Evolutionary conservation across 2,113 vertebrate genomes (phyloP).

Genomic region (Charina bottae): DNA sequence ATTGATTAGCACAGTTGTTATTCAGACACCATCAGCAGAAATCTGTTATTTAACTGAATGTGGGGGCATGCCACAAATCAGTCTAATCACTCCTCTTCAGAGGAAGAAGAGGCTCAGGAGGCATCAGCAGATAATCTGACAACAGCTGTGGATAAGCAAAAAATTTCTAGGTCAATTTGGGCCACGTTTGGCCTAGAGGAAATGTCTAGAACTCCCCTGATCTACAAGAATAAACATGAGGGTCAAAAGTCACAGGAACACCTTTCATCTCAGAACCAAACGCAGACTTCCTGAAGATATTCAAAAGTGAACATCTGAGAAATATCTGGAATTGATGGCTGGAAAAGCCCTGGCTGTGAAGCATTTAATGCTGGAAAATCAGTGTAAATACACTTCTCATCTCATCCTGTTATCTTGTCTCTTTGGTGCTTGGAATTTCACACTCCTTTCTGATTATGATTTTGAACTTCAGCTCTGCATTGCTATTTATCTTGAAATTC

Average conservation of each 20-base stretch:
- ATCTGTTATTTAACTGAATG: conserved; percentile 5
- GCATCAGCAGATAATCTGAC: not conserved
- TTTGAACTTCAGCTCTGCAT: not conserved
- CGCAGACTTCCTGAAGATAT: not conserved
- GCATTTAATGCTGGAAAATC: not conserved
- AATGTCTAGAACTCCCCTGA: not conserved
- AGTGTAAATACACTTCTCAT: not conserved
- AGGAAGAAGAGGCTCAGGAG: not conserved
- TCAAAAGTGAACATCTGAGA: not conserved
- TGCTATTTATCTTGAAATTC: not conserved
- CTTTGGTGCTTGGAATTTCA: not conserved
- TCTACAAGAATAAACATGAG: not conserved
- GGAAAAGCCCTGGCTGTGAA: not conserved
- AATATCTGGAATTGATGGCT: not conserved
- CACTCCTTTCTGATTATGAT: not conserved
- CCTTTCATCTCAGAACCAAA: not conserved
- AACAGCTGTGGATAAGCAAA: not conserved
- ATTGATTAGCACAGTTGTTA: conserved; percentile 7
- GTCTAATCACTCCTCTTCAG: not conserved
- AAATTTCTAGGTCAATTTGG: too few species aligned
- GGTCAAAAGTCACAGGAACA: not conserved
- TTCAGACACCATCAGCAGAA: not conserved
- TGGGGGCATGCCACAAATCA: not conserved
- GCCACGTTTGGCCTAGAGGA: not conserved
- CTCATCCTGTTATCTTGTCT: not conserved